A percentile compares a stretch with the other conserved stretches of the same genome.
phyloP scores from a whole-genome alignment of 2,888 invertebrate genomes.

The Lycocerus yunnanus region DNA sequence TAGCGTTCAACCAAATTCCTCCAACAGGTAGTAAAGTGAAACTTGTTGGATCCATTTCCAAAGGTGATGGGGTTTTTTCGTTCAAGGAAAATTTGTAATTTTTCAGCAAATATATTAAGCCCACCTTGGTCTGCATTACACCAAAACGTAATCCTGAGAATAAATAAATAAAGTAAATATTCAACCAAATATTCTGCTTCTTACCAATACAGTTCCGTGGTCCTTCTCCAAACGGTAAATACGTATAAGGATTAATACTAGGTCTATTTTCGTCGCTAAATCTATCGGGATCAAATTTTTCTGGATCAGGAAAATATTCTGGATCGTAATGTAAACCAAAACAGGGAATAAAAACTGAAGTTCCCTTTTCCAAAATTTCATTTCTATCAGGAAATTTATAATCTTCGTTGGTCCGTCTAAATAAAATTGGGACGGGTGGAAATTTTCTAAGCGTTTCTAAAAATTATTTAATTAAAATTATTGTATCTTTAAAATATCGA shows the following conservation, averaged over 20 bases:
- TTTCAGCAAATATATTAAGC: slow-evolving; percentile 37
- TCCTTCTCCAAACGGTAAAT: neutral
- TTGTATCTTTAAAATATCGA: neutral
- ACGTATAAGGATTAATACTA: neutral
- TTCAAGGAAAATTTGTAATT: slow-evolving; percentile 33
- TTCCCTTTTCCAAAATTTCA: slow-evolving; percentile 34
- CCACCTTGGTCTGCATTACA: slow-evolving; percentile 45
- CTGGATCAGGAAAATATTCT: neutral
- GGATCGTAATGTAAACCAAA: neutral
- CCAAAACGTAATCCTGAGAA: slow-evolving; percentile 46
- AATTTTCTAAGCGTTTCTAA: slow-evolving; percentile 50
- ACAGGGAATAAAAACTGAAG: slow-evolving; percentile 15
- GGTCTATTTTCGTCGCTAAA: neutral
- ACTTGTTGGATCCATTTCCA: slow-evolving; percentile 6
- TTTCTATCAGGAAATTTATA: slow-evolving; percentile 38
- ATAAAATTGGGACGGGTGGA: slow-evolving; percentile 43
- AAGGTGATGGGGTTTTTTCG: slow-evolving; percentile 26
- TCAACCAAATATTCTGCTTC: neutral
- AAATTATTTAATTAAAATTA: slow-evolving; percentile 10
- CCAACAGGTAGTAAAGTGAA: slow-evolving; percentile 1
- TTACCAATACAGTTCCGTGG: neutral
- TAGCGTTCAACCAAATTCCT: slow-evolving; percentile 11
- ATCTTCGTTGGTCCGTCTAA: slow-evolving; percentile 38
- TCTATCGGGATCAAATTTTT: neutral
- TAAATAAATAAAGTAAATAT: neutral